These are phyloP conservation scores for Lepidotrigona ventralis DNA, from an alignment of 1,140 invertebrate genomes.

Conservation along the genomic window DNA sequence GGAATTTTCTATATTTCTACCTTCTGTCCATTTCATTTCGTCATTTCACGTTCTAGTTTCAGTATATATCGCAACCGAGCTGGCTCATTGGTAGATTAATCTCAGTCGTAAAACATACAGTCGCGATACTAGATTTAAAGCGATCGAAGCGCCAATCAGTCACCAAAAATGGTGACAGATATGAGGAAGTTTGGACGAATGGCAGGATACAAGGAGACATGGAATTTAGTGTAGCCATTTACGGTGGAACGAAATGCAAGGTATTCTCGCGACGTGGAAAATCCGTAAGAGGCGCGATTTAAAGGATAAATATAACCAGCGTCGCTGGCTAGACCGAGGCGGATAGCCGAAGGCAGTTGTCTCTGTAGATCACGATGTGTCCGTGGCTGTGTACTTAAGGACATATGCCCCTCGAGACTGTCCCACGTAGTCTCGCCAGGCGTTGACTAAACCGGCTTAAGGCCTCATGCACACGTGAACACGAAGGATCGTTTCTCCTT, in stretches of 20 bases:
- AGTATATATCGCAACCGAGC: background rate
- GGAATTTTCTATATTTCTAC: background rate
- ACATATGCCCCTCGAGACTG: constrained; percentile 16
- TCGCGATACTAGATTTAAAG: background rate
- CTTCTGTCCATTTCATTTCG: background rate
- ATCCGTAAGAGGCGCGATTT: constrained; percentile 15
- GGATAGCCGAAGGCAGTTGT: constrained; percentile 43
- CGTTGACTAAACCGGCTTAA: constrained; percentile 41
- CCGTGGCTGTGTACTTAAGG: constrained; percentile 40
- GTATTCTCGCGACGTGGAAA: constrained; percentile 13
- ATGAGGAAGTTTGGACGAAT: background rate
- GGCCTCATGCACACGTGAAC: constrained; percentile 32
- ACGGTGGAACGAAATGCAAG: constrained; percentile 1
- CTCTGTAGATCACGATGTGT: background rate
- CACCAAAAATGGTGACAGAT: background rate
- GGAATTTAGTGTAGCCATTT: background rate
- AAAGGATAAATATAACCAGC: constrained; percentile 55
- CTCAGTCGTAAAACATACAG: background rate
- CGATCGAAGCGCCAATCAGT: background rate
- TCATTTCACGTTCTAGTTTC: background rate
- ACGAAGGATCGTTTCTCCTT: constrained; percentile 23
- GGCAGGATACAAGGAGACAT: background rate
- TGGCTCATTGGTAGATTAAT: too few species aligned
- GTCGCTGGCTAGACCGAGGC: constrained; percentile 42
- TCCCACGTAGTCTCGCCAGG: constrained; percentile 8